Conservation (phyloP, 2,113 vertebrate genomes). For the Oryzias celebensis region DNA sequence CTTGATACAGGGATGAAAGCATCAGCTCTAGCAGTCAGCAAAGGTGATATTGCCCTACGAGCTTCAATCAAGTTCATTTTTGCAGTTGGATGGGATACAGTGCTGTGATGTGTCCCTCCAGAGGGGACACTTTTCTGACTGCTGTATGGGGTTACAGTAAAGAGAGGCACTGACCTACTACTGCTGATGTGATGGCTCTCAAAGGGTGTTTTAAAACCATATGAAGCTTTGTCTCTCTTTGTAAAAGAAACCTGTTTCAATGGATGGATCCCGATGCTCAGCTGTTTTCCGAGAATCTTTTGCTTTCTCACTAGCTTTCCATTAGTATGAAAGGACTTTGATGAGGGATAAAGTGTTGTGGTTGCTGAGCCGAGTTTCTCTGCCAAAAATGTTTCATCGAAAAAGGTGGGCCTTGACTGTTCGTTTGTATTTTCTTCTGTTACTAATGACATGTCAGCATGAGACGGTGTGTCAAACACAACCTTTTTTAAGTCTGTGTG, state of each 20-base stretch:
- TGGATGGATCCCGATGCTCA: slow-evolving; percentile 4
- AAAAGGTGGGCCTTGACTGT: slow-evolving; percentile 1
- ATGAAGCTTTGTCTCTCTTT: slow-evolving; percentile 18
- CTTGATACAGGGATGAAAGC: slow-evolving; percentile 32
- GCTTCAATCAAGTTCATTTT: slow-evolving; percentile 21
- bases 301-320: slow-evolving; percentile 3
- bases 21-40: slow-evolving; percentile 11
- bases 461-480: not conserved
- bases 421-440: slow-evolving; percentile 11
- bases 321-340: slow-evolving; percentile 15
- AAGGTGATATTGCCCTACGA: slow-evolving; percentile 2
- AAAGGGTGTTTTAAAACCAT: slow-evolving; percentile 14
- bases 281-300: not conserved
- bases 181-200: slow-evolving; percentile 25
- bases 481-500: slow-evolving; percentile 5
- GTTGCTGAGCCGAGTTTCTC: slow-evolving; percentile 7
- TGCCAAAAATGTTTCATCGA: slow-evolving; percentile 8
- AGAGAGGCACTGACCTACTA: slow-evolving; percentile 1
- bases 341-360: slow-evolving; percentile 11
- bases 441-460: slow-evolving; percentile 18
- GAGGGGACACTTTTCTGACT: slow-evolving; percentile 7
- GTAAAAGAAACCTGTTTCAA: slow-evolving; percentile 20
- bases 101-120: slow-evolving; percentile 18
- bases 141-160: slow-evolving; percentile 3
- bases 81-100: slow-evolving; percentile 23